Conservation (phyloP, 1,140 invertebrate genomes). For the Drosophila leontia region DNA sequence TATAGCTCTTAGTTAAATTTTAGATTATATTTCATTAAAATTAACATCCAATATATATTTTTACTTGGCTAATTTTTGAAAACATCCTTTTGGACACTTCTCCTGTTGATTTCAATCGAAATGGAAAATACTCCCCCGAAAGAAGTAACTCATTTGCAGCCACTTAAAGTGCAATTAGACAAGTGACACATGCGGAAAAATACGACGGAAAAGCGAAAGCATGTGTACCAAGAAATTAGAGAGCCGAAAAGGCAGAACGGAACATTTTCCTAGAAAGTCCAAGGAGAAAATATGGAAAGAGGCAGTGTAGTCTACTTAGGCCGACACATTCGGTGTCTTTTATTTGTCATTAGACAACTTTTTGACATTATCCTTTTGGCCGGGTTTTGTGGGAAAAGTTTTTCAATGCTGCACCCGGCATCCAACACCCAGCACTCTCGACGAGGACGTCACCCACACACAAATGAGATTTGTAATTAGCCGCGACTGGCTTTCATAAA, state of each 20-base stretch:
- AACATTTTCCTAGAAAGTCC: background rate
- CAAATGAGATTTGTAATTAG: conserved; percentile 72
- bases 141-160: conserved; percentile 41
- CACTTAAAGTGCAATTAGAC: conserved; percentile 65
- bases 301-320: conserved; percentile 18
- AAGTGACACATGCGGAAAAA: conserved; percentile 20
- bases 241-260: background rate
- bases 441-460: conserved; percentile 2
- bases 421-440: background rate
- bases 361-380: conserved; percentile 62
- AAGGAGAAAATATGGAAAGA: background rate
- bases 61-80: background rate
- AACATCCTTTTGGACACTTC: no score
- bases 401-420: conserved; percentile 15
- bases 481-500: conserved; percentile 42
- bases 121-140: background rate
- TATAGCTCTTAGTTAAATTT: no score
- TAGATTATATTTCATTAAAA: background rate
- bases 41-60: background rate
- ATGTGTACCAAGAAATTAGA: background rate
- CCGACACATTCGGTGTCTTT: conserved; percentile 28
- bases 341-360: conserved; percentile 75
- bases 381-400: conserved; percentile 50
- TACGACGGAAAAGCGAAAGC: no score
- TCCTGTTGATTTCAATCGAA: background rate